These are phyloP conservation scores for Sarcophaga variegata DNA, from an alignment of 2,888 invertebrate genomes.

Conservation along the genomic window DNA sequence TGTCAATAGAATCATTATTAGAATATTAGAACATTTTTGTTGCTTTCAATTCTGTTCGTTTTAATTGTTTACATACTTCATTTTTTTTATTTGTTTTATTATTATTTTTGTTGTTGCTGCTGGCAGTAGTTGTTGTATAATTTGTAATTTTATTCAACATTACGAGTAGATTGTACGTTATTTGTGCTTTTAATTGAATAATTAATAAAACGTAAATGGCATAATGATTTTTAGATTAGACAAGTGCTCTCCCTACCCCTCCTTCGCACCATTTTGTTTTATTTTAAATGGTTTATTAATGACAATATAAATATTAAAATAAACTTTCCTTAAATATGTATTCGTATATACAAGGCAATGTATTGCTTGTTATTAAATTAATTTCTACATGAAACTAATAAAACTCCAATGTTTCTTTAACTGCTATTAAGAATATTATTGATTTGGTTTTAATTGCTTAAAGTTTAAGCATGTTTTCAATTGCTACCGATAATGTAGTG, in stretches of 20 bases:
- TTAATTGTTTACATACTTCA: too few species aligned
- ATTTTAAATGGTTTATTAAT: constrained; percentile 47
- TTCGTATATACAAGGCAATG: background rate
- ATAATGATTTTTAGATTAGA: constrained; percentile 59
- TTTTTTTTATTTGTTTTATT: constrained; percentile 1
- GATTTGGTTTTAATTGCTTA: too few species aligned
- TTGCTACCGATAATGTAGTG: too few species aligned
- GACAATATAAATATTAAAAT: constrained; percentile 32
- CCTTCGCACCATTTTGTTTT: background rate
- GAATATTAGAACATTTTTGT: background rate
- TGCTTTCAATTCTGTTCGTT: background rate
- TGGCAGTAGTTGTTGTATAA: background rate
- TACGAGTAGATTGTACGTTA: constrained; percentile 24
- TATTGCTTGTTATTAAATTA: too few species aligned
- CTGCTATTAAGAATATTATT: too few species aligned
- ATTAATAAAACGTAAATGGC: constrained; percentile 60
- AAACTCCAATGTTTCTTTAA: too few species aligned
- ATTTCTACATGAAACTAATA: too few species aligned
- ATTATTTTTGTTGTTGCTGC: background rate
- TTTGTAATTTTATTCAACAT: constrained; percentile 31
- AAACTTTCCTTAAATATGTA: background rate
- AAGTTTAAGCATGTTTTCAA: too few species aligned
- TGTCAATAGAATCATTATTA: constrained; percentile 27
- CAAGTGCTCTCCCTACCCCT: background rate
- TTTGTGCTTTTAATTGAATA: constrained; percentile 55